A percentile compares a stretch with the other conserved stretches of the same genome.
Evolutionary conservation across 2,797 vertebrate genomes (phyloP).

Genomic region (Artibeus jamaicensis): DNA sequence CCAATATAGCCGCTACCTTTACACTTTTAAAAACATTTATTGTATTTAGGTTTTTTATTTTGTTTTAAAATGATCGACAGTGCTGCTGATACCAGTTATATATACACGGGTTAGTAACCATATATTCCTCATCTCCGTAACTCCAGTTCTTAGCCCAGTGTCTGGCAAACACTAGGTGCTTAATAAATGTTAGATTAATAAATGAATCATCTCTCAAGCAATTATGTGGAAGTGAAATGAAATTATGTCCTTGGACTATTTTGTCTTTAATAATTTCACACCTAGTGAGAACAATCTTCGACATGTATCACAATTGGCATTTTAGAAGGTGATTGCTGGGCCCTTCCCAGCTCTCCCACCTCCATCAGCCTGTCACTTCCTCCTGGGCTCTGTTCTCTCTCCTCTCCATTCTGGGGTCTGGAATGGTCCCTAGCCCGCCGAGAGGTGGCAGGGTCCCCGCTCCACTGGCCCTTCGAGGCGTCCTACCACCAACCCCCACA

Average conservation of each 20-base stretch:
- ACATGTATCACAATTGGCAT: neutral
- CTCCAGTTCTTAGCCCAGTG: neutral
- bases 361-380: neutral
- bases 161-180: conserved; percentile 13
- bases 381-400: neutral
- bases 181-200: conserved; percentile 48
- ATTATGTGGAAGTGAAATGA: conserved; percentile 26
- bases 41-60: neutral
- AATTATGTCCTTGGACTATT: neutral
- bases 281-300: neutral
- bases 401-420: conserved; percentile 28
- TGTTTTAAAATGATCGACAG: conserved; percentile 11
- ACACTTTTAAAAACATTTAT: conserved; percentile 36
- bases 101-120: neutral
- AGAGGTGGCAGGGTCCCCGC: neutral
- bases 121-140: neutral
- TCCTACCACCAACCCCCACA: neutral
- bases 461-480: neutral
- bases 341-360: neutral
- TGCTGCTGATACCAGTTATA: neutral
- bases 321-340: neutral
- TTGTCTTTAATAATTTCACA: conserved; percentile 14
- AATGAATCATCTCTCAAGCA: neutral
- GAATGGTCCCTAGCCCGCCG: neutral
- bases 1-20: conserved; percentile 13